Base-by-base conservation (phyloP, 2,888 invertebrate genomes). In the Hofmannophila pseudospretella region DNA sequence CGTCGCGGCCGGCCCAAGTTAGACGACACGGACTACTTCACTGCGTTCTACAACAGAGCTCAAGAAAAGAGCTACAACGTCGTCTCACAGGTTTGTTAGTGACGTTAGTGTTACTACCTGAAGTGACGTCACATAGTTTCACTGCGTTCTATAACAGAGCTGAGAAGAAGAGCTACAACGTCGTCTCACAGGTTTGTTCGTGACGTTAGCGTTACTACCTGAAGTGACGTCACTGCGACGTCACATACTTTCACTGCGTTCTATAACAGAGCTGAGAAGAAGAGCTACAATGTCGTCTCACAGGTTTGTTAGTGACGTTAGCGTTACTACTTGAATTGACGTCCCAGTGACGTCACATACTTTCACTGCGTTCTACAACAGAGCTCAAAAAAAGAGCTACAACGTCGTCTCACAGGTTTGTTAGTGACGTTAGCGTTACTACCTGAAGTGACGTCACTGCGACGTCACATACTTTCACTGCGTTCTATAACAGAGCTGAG, bases 151-250 rank as follows among this genome's bases (percentile, higher is more conserved):
- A 64, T 49, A 55, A 62, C 23, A 62, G 49, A 23, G 78, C 79
- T 8, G 58, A 67, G 28, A 67, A 74, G 42, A 58, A 47, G 19
- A 76, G 73, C 35, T 74, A 77, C 40, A 70, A 78, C 38, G 72
- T 82, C 2, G 75, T 70, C 1, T 67, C 76, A 37, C 84, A 87
- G 82, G 87, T 85, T 5, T n/a, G n/a, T n/a, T n/a, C n/a, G n/a
- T n/a, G n/a, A n/a, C n/a, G n/a, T n/a, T n/a, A n/a, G n/a, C n/a
- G n/a, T n/a, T n/a, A n/a, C n/a, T n/a, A n/a, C n/a, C n/a, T n/a
- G n/a, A n/a, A n/a, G n/a, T n/a, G n/a, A n/a, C n/a, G n/a, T n/a
- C n/a, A n/a, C n/a, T n/a, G n/a, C n/a, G n/a, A n/a, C n/a, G n/a
- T n/a, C n/a, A n/a, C n/a, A n/a, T n/a, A n/a, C n/a, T n/a, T 85